Conservation (phyloP, 1,140 invertebrate species). For the Pachypsylla venusta region DNA sequence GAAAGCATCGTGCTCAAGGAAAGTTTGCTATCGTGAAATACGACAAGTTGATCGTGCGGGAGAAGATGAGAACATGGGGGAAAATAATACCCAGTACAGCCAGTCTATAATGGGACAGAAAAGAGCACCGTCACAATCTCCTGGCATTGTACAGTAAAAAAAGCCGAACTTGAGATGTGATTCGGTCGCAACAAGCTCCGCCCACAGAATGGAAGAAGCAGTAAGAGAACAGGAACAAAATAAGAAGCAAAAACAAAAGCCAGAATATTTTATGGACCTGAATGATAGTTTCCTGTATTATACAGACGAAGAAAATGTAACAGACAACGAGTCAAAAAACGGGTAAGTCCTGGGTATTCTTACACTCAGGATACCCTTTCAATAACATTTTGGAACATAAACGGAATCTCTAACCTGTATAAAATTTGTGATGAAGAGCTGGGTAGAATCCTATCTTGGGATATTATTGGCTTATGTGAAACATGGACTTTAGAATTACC, state of each 20-base stretch:
- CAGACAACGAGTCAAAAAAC: neutral
- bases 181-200: neutral
- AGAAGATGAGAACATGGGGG: neutral
- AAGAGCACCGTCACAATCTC: neutral
- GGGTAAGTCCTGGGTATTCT: neutral
- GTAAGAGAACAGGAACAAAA: neutral
- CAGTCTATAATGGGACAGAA: no score
- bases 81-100: neutral
- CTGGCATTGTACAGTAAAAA: neutral
- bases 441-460: neutral
- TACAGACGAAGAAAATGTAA: no score
- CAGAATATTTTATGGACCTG: neutral
- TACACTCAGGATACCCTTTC: neutral
- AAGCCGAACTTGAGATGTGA: neutral
- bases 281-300: no score
- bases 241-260: no score
- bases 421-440: neutral
- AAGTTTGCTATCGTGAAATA: neutral
- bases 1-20: neutral
- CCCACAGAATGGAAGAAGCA: neutral
- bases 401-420: neutral
- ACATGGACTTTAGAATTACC: neutral
- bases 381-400: constrained; percentile 8
- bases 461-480: neutral
- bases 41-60: neutral